phyloP scores from a whole-genome alignment of 2,797 vertebrate genomes.

The Enteromius anoplus region DNA sequence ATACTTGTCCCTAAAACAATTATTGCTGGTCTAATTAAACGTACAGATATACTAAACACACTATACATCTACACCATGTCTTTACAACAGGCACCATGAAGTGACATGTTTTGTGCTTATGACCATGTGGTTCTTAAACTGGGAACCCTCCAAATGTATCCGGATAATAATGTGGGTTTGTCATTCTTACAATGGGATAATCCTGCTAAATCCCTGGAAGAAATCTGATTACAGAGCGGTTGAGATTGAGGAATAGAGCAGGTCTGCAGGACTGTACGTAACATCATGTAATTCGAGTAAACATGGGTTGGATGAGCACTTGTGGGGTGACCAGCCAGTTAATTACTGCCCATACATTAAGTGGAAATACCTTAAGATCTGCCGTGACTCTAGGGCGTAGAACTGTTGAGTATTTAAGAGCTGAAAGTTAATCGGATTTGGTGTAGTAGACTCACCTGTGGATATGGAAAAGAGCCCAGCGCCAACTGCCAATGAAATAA shows the following conservation, averaged over 20 bases:
- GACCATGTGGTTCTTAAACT: constrained; percentile 17
- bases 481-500: constrained; percentile 82
- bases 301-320: constrained; percentile 23
- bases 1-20: not conserved
- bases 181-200: constrained; percentile 71
- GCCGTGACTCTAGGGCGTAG: not conserved
- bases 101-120: not conserved
- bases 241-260: constrained; percentile 74
- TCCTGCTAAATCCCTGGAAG: constrained; percentile 70
- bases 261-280: constrained; percentile 58
- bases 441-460: constrained; percentile 90
- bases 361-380: not conserved
- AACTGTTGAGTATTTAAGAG: constrained; percentile 1
- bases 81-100: not conserved
- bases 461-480: constrained; percentile 97
- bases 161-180: constrained; percentile 68
- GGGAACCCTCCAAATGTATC: constrained; percentile 54
- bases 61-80: not conserved
- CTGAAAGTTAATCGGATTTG: constrained; percentile 4
- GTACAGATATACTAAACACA: constrained; percentile 1
- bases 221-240: constrained; percentile 75
- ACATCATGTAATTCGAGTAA: constrained; percentile 11
- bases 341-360: constrained; percentile 33
- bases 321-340: constrained; percentile 22
- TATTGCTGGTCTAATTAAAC: not conserved